Percentiles rank a stretch among this genome's conserved stretches.
phyloP scores from a whole-genome alignment of 2,797 vertebrate genomes.

The Xiphorhynchus erythropygius region DNA sequence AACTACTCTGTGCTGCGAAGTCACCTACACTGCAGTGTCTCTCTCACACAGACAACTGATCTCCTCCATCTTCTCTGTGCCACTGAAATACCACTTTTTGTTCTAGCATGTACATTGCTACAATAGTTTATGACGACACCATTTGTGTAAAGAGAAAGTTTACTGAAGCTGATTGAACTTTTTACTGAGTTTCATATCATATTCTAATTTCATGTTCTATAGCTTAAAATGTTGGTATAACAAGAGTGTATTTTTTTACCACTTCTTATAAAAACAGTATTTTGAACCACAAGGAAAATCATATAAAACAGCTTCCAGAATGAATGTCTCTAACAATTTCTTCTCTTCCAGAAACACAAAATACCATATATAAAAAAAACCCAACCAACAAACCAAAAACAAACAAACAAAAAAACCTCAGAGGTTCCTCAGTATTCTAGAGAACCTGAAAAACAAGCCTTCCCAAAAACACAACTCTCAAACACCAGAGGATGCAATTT shows the following conservation, averaged over 20 bases:
- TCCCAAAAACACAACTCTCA: background rate
- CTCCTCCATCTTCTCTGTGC: background rate
- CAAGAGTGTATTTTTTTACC: background rate
- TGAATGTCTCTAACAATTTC: background rate
- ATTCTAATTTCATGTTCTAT: background rate
- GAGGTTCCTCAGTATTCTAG: background rate
- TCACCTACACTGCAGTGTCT: background rate
- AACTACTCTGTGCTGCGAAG: background rate
- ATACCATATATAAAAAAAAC: background rate
- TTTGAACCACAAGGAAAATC: background rate
- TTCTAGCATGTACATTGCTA: background rate
- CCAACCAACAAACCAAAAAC: background rate
- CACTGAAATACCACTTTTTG: background rate
- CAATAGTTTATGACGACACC: background rate
- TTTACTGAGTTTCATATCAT: background rate
- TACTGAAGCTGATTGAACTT: background rate
- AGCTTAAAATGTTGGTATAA: background rate
- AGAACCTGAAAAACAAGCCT: background rate
- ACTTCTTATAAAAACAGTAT: background rate
- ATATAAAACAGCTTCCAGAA: background rate
- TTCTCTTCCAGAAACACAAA: background rate
- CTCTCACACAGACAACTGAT: background rate
- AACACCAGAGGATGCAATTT: background rate
- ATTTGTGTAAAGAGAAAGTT: background rate
- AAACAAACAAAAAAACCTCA: background rate